These are phyloP conservation scores for Lepilemur septentrionalis DNA, from an alignment of 2,797 vertebrate genomes.

Conservation along the genomic window DNA sequence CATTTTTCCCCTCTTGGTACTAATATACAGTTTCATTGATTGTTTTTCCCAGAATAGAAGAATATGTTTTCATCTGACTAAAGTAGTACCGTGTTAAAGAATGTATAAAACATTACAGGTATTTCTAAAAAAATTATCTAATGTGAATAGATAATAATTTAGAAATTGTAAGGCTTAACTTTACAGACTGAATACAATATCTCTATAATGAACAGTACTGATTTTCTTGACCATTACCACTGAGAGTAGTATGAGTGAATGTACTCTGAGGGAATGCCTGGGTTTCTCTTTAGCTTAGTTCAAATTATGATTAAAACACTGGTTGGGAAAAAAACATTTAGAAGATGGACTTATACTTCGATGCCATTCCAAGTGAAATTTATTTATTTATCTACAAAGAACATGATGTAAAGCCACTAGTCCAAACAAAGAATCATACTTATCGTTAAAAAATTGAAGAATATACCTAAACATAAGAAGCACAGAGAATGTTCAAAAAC, in stretches of 20 bases:
- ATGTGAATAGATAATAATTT: neutral
- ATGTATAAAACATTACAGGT: neutral
- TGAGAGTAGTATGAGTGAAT: neutral
- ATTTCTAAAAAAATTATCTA: neutral
- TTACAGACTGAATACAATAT: neutral
- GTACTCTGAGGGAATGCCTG: neutral
- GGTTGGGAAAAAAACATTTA: neutral
- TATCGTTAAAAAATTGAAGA: neutral
- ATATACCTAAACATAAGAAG: neutral
- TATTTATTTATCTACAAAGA: neutral
- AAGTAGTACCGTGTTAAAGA: neutral
- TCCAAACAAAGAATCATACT: neutral
- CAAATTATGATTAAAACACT: neutral
- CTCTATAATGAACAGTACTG: neutral
- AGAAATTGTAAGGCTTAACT: neutral
- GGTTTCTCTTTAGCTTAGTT: neutral
- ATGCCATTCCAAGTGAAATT: neutral
- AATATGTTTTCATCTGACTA: neutral
- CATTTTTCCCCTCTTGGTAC: too few relatives aligned
- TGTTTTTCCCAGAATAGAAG: neutral
- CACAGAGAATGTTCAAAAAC: neutral
- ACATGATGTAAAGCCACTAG: neutral
- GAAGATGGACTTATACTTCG: neutral
- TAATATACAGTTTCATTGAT: neutral
- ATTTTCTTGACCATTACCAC: neutral